These are phyloP conservation scores for Pyxicephalus adspersus DNA, from an alignment of 2,113 vertebrate species.

Conservation along the genomic window DNA sequence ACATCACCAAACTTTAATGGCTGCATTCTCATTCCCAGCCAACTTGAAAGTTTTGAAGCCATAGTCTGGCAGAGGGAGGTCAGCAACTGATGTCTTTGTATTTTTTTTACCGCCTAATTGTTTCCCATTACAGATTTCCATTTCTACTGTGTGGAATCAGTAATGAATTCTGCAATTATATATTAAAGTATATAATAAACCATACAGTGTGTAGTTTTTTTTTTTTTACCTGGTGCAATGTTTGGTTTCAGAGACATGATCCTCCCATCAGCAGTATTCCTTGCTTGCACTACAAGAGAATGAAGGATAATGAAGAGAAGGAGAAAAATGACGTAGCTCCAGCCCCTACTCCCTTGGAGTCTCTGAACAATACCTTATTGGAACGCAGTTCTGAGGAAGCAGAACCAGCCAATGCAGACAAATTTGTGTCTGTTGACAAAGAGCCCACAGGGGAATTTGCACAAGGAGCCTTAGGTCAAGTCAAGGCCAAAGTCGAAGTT, in stretches of 20 bases:
- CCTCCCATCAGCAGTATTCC: conserved; percentile 97
- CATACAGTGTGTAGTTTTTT: too few relatives aligned
- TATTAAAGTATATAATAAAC: too few relatives aligned
- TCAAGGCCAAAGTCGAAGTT: conserved; percentile 97
- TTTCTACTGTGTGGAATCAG: too few relatives aligned
- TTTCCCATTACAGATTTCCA: too few relatives aligned
- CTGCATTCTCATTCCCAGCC: too few relatives aligned
- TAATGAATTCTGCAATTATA: too few relatives aligned
- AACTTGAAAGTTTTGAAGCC: too few relatives aligned
- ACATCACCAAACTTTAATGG: too few relatives aligned
- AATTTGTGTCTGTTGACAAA: conserved; percentile 71
- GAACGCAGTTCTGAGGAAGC: conserved; percentile 74
- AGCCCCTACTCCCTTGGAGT: conserved; percentile 72
- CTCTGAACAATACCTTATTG: conserved; percentile 70
- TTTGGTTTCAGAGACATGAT: conserved; percentile 89
- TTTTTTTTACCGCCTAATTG: too few relatives aligned
- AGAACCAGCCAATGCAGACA: conserved; percentile 73
- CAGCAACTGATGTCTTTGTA: too few relatives aligned
- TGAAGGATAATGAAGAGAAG: conserved; percentile 92
- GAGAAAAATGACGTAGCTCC: conserved; percentile 83
- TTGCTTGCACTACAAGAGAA: conserved; percentile 96
- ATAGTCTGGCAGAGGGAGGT: too few relatives aligned
- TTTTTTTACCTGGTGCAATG: too few relatives aligned
- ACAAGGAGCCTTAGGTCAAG: conserved; percentile 91
- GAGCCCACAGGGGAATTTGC: conserved; percentile 73